Base-by-base conservation (phyloP, 1,140 invertebrate genomes). In the Procambarus virginalis region DNA sequence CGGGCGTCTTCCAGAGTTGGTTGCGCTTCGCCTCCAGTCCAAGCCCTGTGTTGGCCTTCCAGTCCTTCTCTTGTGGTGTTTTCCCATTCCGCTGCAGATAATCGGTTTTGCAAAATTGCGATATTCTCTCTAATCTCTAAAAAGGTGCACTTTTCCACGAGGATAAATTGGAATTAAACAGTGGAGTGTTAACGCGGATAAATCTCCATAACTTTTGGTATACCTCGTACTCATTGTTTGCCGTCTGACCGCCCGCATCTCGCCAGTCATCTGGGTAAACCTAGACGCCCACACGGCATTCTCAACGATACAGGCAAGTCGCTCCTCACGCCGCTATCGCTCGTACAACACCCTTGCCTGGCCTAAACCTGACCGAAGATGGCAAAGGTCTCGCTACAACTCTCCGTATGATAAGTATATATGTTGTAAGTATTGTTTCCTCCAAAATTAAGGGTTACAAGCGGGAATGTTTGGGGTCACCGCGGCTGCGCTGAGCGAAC, bases 251-350 rank as follows among this genome's bases (percentile, higher is more conserved):
- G 78, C 48, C 17, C 49, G 86, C 78, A 58, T 88, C 78, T 88
- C 22, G 78, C 78, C 78, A 88, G 86, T 88, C 86, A 88, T 88
- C 64, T 88, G 51, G 48, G 86, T 88, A 88, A 88, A 88, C 86
- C 48, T 81, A 1, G 6, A 78, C 86, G 79, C 86, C 86, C 49
- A 81, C 86, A 82, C 86, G 45, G 60, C 48, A 81, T 82, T 88
- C 86, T 75, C 51, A 76, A 70, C 86, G 60, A 79, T 87, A 88
- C 78, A 88, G 60, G 49, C 86, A 73, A 78, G 85, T 82, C 86
- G 49, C 17, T 49, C 9, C 84, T 73, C 20, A 58, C 51, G 60
- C 73, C 84, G 51, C 34, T n/a, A 46, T 85, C 34, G 34, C 48
- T 51, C 68, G 3, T 48, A n/a, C 58, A 64, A 60, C 51, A 81